A percentile compares a stretch with the other conserved stretches of the same genome.
Conservation (phyloP, 2,888 invertebrate genomes). For the Parnassius mnemosyne region DNA sequence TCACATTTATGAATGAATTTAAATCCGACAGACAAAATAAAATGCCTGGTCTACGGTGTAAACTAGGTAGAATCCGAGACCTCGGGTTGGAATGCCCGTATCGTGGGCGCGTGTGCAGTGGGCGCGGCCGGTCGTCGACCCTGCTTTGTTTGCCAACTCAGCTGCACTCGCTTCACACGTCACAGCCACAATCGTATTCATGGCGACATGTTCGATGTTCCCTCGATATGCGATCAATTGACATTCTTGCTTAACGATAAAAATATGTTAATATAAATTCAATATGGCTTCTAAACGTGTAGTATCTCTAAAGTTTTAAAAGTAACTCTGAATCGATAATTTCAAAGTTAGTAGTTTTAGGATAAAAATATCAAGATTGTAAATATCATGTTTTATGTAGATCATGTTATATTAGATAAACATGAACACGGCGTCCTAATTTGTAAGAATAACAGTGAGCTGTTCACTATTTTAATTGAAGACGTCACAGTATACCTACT, state of each 20-base stretch:
- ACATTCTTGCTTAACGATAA: neutral
- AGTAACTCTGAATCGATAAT: too few relatives aligned
- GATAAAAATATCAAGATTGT: too few relatives aligned
- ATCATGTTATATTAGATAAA: too few relatives aligned
- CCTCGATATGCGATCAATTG: conserved; percentile 6
- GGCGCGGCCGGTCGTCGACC: conserved; percentile 77
- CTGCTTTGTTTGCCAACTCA: conserved; percentile 80
- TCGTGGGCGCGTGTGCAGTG: conserved; percentile 64
- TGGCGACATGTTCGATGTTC: conserved; percentile 42
- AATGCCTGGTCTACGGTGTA: neutral
- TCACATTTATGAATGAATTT: conserved; percentile 19
- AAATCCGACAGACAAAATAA: conserved; percentile 11
- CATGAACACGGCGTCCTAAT: too few relatives aligned
- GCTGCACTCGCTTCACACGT: conserved; percentile 61
- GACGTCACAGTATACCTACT: too few relatives aligned
- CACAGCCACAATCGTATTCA: conserved; percentile 58
- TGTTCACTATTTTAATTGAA: too few relatives aligned
- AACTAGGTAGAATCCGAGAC: conserved; percentile 21
- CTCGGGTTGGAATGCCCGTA: conserved; percentile 46
- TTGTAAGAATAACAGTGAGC: too few relatives aligned
- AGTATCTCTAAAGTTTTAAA: too few relatives aligned
- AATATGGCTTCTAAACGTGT: neutral
- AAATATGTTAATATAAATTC: neutral
- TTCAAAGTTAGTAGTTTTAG: too few relatives aligned
- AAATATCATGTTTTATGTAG: too few relatives aligned